Evolutionary conservation across 2,888 invertebrate species (phyloP).

Genomic region (Yponomeuta evonymella): DNA sequence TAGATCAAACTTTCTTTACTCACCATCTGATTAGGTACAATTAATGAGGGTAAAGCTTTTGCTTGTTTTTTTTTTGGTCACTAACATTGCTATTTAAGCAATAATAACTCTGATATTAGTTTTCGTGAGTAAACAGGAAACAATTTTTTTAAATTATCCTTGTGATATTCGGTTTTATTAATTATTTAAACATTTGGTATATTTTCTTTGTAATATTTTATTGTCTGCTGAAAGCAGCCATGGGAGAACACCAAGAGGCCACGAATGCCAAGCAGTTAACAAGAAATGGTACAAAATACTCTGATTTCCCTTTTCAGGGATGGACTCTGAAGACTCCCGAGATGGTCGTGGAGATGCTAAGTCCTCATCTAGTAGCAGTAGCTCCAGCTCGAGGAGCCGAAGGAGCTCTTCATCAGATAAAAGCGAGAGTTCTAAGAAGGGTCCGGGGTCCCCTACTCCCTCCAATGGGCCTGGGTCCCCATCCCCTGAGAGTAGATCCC

Average conservation of each 20-base stretch:
- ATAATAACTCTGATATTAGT: not conserved
- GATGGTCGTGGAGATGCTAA: slow-evolving; percentile 63
- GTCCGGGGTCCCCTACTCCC: slow-evolving; percentile 16
- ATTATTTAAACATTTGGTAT: not conserved
- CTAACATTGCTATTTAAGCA: not conserved
- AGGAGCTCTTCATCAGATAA: slow-evolving; percentile 57
- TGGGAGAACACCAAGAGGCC: not conserved
- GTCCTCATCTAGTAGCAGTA: slow-evolving; percentile 69
- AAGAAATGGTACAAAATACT: not conserved
- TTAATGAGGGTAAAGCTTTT: not conserved
- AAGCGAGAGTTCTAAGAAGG: slow-evolving; percentile 57
- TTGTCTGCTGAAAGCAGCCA: not conserved
- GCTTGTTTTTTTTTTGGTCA: slow-evolving; percentile 6
- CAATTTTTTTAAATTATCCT: not conserved
- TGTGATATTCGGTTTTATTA: not conserved
- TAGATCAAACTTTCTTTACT: no score
- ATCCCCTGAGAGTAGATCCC: slow-evolving; percentile 45
- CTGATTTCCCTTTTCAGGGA: slow-evolving; percentile 53
- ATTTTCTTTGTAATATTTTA: not conserved
- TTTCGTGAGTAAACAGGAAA: not conserved
- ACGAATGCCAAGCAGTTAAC: not conserved
- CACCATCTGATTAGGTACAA: no score
- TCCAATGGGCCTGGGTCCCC: slow-evolving; percentile 43
- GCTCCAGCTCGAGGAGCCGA: slow-evolving; percentile 63
- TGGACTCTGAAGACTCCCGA: slow-evolving; percentile 79